These are phyloP conservation scores for Danio albolineatus DNA, from an alignment of 2,797 vertebrate species.

Conservation along the genomic window DNA sequence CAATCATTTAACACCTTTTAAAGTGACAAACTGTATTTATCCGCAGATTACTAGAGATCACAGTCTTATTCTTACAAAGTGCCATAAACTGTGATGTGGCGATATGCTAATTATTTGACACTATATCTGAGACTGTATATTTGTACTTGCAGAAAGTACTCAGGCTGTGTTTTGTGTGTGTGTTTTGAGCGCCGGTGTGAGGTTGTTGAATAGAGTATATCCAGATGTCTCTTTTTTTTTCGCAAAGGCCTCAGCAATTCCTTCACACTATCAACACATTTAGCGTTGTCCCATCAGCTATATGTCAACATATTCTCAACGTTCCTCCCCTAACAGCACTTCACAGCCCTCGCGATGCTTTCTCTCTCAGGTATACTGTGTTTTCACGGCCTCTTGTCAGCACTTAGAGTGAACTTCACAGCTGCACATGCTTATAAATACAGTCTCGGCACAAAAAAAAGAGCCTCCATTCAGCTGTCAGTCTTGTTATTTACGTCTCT, in stretches of 20 bases:
- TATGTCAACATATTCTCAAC: conserved; percentile 49
- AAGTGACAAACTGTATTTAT: neutral
- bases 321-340: conserved; percentile 43
- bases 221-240: neutral
- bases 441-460: conserved; percentile 33
- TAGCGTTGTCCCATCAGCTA: conserved; percentile 26
- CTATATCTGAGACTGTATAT: conserved; percentile 1
- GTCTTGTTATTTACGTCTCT: conserved; percentile 53
- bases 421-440: conserved; percentile 40
- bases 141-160: neutral
- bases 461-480: conserved; percentile 48
- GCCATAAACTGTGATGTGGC: neutral
- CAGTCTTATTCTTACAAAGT: neutral
- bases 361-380: conserved; percentile 34
- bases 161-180: neutral
- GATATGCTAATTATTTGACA: conserved; percentile 6
- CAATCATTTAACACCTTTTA: too few species aligned
- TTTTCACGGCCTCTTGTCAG: conserved; percentile 27
- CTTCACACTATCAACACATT: conserved; percentile 38
- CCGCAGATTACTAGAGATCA: neutral
- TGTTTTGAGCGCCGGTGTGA: conserved; percentile 5
- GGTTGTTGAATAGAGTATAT: neutral
- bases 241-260: conserved; percentile 28
- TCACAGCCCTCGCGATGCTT: conserved; percentile 20
- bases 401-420: conserved; percentile 38